Percentiles rank a stretch among this genome's conserved stretches.
Evolutionary conservation across 2,888 invertebrate genomes (phyloP).

Genomic region (Unio pictorum): DNA sequence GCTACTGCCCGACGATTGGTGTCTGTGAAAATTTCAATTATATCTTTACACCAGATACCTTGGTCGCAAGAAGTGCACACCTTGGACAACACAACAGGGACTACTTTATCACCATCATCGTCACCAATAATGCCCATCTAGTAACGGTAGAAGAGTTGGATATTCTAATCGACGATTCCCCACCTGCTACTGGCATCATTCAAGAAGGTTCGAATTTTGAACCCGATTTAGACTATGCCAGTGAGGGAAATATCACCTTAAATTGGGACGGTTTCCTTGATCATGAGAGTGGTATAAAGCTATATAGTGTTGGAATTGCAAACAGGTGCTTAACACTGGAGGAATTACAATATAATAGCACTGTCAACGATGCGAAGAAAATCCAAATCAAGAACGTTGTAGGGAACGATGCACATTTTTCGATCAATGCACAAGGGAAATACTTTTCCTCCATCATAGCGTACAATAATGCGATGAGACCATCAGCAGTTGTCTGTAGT

Average conservation of each 20-base stretch:
- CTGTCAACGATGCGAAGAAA: no score
- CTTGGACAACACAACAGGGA: constrained; percentile 48
- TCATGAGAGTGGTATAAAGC: constrained; percentile 38
- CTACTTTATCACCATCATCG: constrained; percentile 43
- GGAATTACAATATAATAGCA: constrained; percentile 5
- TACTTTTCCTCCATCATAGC: constrained; percentile 47
- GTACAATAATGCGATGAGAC: constrained; percentile 47
- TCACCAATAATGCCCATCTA: constrained; percentile 45
- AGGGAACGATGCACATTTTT: background rate
- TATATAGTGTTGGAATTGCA: constrained; percentile 22
- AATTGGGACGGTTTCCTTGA: constrained; percentile 43
- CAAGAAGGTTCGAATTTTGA: constrained; percentile 33
- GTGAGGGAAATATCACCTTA: constrained; percentile 11
- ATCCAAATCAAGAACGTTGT: no score
- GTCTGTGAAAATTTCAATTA: constrained; percentile 29
- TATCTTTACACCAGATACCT: constrained; percentile 24
- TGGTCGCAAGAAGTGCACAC: constrained; percentile 20
- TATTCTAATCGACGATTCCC: constrained; percentile 49
- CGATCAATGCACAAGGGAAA: constrained; percentile 22
- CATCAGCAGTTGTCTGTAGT: constrained; percentile 47
- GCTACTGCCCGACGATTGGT: constrained; percentile 46
- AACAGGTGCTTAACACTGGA: constrained; percentile 13
- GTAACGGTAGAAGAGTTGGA: constrained; percentile 28
- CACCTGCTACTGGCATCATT: constrained; percentile 44
- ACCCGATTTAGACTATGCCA: constrained; percentile 41